A percentile compares a stretch with the other conserved stretches of the same genome.
Evolutionary conservation across 2,888 invertebrate genomes (phyloP).

Genomic region (Acheta domesticus): DNA sequence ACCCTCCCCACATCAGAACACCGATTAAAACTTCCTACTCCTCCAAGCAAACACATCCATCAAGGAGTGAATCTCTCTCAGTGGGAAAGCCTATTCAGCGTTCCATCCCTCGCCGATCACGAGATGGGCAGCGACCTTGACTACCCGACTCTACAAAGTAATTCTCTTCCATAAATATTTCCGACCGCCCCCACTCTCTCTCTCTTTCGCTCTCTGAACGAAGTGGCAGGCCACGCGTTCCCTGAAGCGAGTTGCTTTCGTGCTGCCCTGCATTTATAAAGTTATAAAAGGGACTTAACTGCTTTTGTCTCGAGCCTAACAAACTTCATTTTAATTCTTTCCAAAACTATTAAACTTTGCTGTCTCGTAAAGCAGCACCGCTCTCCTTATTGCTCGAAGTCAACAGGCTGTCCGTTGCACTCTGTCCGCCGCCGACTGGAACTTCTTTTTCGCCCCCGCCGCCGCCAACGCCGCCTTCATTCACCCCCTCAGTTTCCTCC

Average conservation of each 20-base stretch:
- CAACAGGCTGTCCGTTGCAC: not conserved
- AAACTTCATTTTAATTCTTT: slow-evolving; percentile 18
- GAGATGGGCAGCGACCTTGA: not conserved
- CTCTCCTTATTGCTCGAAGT: not conserved
- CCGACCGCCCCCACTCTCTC: not conserved
- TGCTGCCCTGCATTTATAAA: not conserved
- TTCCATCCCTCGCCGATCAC: not conserved
- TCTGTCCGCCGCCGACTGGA: too few relatives aligned
- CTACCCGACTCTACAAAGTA: not conserved
- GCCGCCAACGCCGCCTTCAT: too few relatives aligned
- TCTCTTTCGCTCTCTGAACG: not conserved
- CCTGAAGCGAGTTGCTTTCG: not conserved
- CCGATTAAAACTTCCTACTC: not conserved
- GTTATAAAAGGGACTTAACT: slow-evolving; percentile 9
- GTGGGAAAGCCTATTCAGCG: not conserved
- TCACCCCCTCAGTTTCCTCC: not conserved
- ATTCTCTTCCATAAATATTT: not conserved
- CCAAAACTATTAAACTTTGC: slow-evolving; percentile 3
- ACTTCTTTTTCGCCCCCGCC: too few relatives aligned
- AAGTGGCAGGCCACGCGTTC: not conserved
- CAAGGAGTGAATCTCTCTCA: not conserved
- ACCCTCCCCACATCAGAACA: not conserved
- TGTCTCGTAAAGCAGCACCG: not conserved
- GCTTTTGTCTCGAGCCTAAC: slow-evolving; percentile 9
- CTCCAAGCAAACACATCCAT: not conserved